Conservation (phyloP, 2,888 invertebrate species). For the Aphodius sticticus region DNA sequence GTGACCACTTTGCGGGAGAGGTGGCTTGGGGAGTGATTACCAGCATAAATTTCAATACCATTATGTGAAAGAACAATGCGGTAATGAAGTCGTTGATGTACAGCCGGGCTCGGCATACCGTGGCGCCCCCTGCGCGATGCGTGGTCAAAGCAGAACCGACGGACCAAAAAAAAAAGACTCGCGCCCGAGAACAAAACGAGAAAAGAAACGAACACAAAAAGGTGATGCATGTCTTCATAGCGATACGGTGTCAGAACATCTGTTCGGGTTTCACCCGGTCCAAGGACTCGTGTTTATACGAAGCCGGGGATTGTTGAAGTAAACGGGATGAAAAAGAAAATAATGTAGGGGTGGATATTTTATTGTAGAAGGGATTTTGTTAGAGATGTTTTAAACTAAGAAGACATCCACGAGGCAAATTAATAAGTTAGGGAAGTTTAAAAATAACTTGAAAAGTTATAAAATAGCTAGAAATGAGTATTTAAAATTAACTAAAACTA, state of each 20-base stretch:
- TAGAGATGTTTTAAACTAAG: too few species aligned
- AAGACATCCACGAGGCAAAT: too few species aligned
- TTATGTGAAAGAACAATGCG: not conserved
- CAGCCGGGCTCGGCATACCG: not conserved
- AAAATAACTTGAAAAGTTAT: too few species aligned
- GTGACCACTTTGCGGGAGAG: not conserved
- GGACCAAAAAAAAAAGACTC: not conserved
- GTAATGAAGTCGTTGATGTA: constrained; percentile 4
- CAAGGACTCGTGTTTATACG: not conserved
- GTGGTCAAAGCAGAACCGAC: not conserved
- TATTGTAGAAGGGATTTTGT: not conserved
- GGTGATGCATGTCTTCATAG: not conserved
- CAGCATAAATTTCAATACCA: not conserved
- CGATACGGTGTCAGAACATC: not conserved
- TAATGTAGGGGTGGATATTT: not conserved
- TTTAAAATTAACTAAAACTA: too few species aligned
- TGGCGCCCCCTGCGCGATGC: not conserved
- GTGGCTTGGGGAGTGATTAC: not conserved
- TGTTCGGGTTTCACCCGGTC: not conserved
- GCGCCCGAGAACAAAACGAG: not conserved
- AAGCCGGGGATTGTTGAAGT: not conserved
- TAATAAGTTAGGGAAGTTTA: too few species aligned
- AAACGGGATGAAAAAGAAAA: not conserved
- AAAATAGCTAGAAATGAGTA: too few species aligned
- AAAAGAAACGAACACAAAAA: not conserved